Evolutionary conservation across 2,888 invertebrate genomes (phyloP).

Genomic region (Notodonta dromedarius): DNA sequence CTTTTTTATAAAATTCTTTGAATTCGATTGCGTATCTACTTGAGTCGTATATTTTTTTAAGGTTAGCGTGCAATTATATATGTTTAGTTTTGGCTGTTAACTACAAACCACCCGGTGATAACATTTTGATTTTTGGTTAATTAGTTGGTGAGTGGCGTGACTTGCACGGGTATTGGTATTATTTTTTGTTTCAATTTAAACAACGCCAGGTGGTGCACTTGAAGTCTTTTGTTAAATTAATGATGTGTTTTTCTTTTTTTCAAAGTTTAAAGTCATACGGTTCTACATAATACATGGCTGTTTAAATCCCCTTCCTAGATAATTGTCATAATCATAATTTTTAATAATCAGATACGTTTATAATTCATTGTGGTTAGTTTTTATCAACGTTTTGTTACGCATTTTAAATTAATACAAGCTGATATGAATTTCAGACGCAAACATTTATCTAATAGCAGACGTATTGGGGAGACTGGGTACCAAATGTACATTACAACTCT

Average conservation of each 20-base stretch:
- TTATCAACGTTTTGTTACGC: slow-evolving; percentile 35
- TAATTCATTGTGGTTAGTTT: slow-evolving; percentile 17
- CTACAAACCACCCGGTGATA: slow-evolving; percentile 29
- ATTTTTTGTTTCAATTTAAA: slow-evolving; percentile 24
- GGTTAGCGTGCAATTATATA: slow-evolving; percentile 25
- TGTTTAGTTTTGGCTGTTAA: slow-evolving; percentile 36
- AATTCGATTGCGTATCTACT: slow-evolving; percentile 20
- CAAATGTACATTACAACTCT: no score
- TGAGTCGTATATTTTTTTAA: slow-evolving; percentile 13
- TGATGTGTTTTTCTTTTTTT: slow-evolving; percentile 14
- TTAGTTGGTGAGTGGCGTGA: slow-evolving; percentile 41
- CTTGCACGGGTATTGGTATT: slow-evolving; percentile 31
- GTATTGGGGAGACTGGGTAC: slow-evolving; percentile 28
- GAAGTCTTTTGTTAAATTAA: slow-evolving; percentile 12
- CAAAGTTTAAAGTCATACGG: no score
- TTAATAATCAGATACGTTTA: no score
- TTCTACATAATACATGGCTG: no score
- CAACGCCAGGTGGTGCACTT: slow-evolving; percentile 20
- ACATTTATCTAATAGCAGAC: slow-evolving; percentile 45
- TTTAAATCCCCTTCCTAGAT: no score
- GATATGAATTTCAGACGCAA: slow-evolving; percentile 45
- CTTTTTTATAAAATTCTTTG: slow-evolving; percentile 48
- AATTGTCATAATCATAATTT: no score
- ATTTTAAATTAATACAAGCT: slow-evolving; percentile 40
- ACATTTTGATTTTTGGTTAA: slow-evolving; percentile 38